Base-by-base conservation (phyloP, 2,888 invertebrate genomes). In the Hemicrepidius hirtus region DNA sequence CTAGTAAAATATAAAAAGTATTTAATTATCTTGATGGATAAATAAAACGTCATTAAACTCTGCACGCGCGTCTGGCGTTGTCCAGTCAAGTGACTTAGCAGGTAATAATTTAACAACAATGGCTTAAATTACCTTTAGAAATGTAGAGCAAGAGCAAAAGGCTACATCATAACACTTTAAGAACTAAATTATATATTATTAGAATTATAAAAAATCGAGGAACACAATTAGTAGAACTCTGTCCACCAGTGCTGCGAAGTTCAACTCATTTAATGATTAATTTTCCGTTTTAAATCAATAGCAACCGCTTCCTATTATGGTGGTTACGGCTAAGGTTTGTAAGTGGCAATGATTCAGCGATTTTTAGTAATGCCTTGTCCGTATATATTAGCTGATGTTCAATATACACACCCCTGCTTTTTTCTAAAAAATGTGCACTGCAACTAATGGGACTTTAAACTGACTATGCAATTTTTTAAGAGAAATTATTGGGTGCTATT, bases 161-260 rank as follows among this genome's bases (percentile, higher is more conserved):
- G 80, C 81, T 79, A 79, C 81, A 82, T 82, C 80, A 81, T 77
- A 82, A 81, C 83, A 82, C 82, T 81, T 82, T 82, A 81, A 82
- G 78, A 82, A 76, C 81, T 77, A 84, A 84, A 84, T 84, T 84
- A 84, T 82, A 84, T 82, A 81, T 83, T 84, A 84, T 84, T 83
- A 83, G 80, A 80, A 78, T 81, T 81, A 62, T 37, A 80, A 81
- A 82, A 82, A 74, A 80, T 80, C 78, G 78, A 80, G 73, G 69
- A 76, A 75, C 74, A 73, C 71, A 68, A 68, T 71, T 71, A 60
- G 50, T 18, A n/a, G 16, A 68, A 32, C 41, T 32, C 53, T n/a
- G 28, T 20, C n/a, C 68, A 41, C 20, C 18, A 70, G 46, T 44
- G 20, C 16, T 13, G 44, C 18, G 18, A 35, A 37, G 37, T 20